phyloP scores from a whole-genome alignment of 2,113 vertebrate species.

The Orcinus orca region DNA sequence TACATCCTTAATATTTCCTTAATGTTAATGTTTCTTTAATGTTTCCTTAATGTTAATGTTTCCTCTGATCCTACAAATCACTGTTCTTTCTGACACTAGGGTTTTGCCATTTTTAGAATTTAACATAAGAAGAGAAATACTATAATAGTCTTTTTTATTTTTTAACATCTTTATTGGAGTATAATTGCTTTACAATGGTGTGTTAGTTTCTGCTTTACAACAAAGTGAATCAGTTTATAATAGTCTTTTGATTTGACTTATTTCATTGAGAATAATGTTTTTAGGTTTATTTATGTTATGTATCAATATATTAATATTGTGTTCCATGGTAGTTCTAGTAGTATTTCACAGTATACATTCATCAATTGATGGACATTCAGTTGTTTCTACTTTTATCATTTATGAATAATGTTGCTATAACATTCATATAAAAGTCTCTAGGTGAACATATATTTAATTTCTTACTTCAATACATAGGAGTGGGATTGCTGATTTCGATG shows the following conservation, averaged over 20 bases:
- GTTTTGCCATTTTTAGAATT: background rate
- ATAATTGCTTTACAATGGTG: too few relatives aligned
- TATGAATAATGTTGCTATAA: background rate
- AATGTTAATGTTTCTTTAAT: background rate
- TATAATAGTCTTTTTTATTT: background rate
- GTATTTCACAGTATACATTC: background rate
- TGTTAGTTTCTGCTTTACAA: too few relatives aligned
- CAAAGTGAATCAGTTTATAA: background rate
- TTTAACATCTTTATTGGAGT: too few relatives aligned
- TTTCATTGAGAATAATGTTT: background rate
- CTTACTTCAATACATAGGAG: background rate
- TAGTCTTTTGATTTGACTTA: background rate
- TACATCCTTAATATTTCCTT: too few relatives aligned
- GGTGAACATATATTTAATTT: background rate
- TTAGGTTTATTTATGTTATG: background rate
- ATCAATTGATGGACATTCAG: background rate
- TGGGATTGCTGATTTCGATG: background rate
- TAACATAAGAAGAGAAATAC: background rate
- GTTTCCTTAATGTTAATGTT: background rate
- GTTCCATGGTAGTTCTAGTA: background rate
- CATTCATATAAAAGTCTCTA: background rate
- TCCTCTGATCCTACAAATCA: background rate
- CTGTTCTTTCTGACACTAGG: background rate
- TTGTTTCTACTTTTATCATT: background rate
- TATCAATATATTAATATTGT: background rate